Evolutionary conservation across 2,888 invertebrate species (phyloP).

Genomic region (Noctua janthe): DNA sequence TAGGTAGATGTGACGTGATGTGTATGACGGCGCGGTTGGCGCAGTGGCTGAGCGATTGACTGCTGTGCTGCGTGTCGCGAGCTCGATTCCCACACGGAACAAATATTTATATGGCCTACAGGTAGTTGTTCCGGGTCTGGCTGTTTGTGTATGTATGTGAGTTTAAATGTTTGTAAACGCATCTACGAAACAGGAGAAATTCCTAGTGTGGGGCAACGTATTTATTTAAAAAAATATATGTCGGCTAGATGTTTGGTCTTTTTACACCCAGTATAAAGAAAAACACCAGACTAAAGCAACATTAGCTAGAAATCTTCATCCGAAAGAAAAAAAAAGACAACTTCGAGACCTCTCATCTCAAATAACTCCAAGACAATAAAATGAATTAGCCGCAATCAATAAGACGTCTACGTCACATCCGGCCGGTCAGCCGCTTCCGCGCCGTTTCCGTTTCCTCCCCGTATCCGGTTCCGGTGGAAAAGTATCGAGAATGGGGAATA

Average conservation of each 20-base stretch:
- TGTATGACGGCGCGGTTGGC: too few relatives aligned
- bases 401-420: slow-evolving; percentile 76
- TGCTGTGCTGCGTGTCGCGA: too few relatives aligned
- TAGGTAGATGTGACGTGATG: too few relatives aligned
- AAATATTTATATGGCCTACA: too few relatives aligned
- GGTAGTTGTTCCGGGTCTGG: too few relatives aligned
- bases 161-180: too few relatives aligned
- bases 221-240: too few relatives aligned
- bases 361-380: slow-evolving; percentile 65
- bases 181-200: too few relatives aligned
- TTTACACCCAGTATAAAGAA: background rate
- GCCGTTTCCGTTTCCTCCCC: slow-evolving; percentile 76
- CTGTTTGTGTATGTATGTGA: too few relatives aligned
- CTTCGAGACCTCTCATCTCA: slow-evolving; percentile 20
- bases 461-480: slow-evolving; percentile 73
- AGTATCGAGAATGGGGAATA: slow-evolving; percentile 67
- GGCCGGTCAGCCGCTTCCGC: slow-evolving; percentile 82
- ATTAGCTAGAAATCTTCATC: background rate
- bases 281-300: background rate
- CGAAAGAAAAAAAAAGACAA: background rate
- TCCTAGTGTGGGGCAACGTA: too few relatives aligned
- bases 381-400: slow-evolving; percentile 85
- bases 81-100: too few relatives aligned
- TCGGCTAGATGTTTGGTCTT: background rate
- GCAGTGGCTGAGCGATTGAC: too few relatives aligned